Evolutionary conservation across 2,888 invertebrate species (phyloP), one percentile per base, ranked within the genome.

Genomic region (Plagodis dolabraria): DNA sequence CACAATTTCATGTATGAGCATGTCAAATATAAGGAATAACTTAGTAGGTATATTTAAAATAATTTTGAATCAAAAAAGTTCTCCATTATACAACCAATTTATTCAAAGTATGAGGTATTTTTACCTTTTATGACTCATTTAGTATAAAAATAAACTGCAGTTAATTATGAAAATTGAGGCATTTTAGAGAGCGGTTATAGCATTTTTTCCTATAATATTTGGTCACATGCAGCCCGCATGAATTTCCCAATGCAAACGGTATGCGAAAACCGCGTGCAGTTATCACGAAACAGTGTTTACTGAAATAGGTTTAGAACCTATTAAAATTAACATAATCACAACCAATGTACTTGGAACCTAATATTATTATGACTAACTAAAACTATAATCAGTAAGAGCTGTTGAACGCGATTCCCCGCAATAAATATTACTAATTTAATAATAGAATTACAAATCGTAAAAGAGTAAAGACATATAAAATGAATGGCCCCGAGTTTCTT

Each of bases 281-380:
- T 67, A 69, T 61, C 64, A 61, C 59, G 63, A 47, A 65, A 65
- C 62, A 44, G 40, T 55, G 50, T 59, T 55, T 45, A 59, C 62
- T 54, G 58, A 64, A 62, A 63, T 68, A 68, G 60, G 64, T 67
- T 63, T 64, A 57, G 57, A 51, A 56, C 57, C 62, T 59, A 64
- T 68, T 66, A 63, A 57, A 60, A 67, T 67, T 65, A 56, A 44
- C 68, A 66, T 68, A 66, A 66, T 61, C 59, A 61, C 62, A 49
- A 54, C 62, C 22, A 55, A 11, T 53, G 43, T 43, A 49, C 53
- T 33, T 40, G 11, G 50, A 46, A 45, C 6, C 11, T 5, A 11
- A 43, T 44, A 7, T 6, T 46, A 47, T 22, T 22, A 22, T 4
- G 22, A 22, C 22, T 22, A 22, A 40, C 2, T 40, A 6, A 12